These are phyloP conservation scores for Electrona antarctica DNA, from an alignment of 2,113 vertebrate genomes.

Conservation along the genomic window DNA sequence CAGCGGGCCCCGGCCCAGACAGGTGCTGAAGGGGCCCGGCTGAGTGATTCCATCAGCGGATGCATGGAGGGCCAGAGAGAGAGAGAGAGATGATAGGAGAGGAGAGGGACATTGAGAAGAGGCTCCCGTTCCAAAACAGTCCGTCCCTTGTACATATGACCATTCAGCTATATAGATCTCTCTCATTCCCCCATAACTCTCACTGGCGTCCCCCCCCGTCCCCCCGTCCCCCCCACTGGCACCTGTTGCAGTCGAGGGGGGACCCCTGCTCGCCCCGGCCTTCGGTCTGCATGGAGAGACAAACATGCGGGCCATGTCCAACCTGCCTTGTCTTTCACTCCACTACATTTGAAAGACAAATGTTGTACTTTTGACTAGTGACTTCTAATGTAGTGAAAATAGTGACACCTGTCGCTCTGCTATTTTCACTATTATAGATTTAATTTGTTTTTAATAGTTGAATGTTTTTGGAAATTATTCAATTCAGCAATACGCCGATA, in stretches of 20 bases:
- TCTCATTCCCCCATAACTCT: neutral
- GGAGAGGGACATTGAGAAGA: conserved; percentile 8
- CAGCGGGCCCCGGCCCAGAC: conserved; percentile 36
- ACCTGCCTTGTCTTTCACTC: neutral
- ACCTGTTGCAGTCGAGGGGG: conserved; percentile 57
- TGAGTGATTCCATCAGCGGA: conserved; percentile 67
- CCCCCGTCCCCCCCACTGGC: conserved; percentile 14
- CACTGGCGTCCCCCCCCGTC: conserved; percentile 2
- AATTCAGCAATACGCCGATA: no score
- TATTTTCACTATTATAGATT: no score
- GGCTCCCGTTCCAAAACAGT: conserved; percentile 49
- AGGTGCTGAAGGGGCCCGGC: conserved; percentile 62
- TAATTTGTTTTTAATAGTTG: no score
- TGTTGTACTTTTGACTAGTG: no score
- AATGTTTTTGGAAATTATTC: no score
- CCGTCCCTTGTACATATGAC: conserved; percentile 29
- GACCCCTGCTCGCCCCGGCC: neutral
- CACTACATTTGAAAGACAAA: no score
- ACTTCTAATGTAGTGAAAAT: no score
- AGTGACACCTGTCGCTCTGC: no score
- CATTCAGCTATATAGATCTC: conserved; percentile 37
- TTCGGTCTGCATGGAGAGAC: no score
- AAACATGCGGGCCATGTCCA: no score
- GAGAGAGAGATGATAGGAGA: conserved; percentile 39
- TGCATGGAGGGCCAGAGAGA: conserved; percentile 38